Base-by-base conservation (phyloP, 2,113 vertebrate species). In the Colius striatus region DNA sequence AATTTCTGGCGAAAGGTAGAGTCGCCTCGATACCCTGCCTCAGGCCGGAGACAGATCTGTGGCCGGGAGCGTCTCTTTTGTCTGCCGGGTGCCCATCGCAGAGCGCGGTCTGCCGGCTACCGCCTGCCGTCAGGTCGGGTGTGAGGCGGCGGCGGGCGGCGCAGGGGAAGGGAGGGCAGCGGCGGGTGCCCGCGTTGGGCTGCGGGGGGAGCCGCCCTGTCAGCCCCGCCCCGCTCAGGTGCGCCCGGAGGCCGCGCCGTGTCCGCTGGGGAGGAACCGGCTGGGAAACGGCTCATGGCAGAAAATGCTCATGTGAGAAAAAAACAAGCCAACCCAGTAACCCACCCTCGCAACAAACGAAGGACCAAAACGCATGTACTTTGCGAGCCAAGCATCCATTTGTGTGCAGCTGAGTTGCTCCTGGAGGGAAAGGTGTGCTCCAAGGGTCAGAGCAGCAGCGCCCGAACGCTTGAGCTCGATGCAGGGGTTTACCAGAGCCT, bases 401-500 rank as follows among this genome's bases (percentile, higher is more conserved):
- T 30, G 4, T 3, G n/a, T 26, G 66, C 36, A 1, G 32, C 61
- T 11, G 74, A 5, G 23, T 26, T 13, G 48, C 16, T 9, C 19
- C 8, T 38, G 50, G 53, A 41, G 94, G 10, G 60, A 10, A 11
- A 3, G 38, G 26, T 30, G 67, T 29, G 72, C 63, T 16, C 0
- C 29, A 20, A 6, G 67, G 36, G n/a, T 6, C 7, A 2, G 86
- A 26, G 71, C 55, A 7, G 74, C 72, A 18, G 68, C 8, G 13
- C 38, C 41, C 13, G 0, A 1, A 3, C 16, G 0, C 54, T 5
- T 2, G 43, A 27, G 27, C 48, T 67, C 25, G 0, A 27, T 21
- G 13, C 1, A n/a, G 25, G 16, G 62, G 43, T 45, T 13, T 17
- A 43, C 34, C 54, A 0, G 54, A 11, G 34, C 15, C 72, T 5